Evolutionary conservation across 2,797 vertebrate genomes (phyloP).

Genomic region (Halcyon leucocephala): DNA sequence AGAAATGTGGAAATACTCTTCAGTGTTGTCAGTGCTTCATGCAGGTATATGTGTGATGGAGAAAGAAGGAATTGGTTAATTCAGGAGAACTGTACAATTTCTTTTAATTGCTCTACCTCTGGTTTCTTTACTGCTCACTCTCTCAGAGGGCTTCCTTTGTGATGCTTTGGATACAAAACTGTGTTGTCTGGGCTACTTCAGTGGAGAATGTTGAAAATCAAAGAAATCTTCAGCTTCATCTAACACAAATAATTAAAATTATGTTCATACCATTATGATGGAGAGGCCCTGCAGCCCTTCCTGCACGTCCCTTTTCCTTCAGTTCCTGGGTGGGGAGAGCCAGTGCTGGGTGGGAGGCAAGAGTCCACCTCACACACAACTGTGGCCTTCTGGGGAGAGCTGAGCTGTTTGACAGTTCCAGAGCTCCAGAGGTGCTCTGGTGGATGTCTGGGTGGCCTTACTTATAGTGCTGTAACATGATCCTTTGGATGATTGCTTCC

Average conservation of each 20-base stretch:
- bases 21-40: not conserved
- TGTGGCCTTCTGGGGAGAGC: not conserved
- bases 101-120: not conserved
- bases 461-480: accelerated
- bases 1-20: not conserved
- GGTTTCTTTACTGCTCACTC: not conserved
- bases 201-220: not conserved
- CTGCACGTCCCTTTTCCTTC: not conserved
- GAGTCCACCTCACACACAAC: not conserved
- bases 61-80: not conserved
- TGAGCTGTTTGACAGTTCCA: not conserved
- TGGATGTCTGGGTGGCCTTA: not conserved
- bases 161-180: not conserved
- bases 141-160: not conserved
- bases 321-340: not conserved
- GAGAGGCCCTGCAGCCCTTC: not conserved
- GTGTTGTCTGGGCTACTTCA: not conserved
- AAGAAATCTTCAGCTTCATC: not conserved
- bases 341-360: not conserved
- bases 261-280: not conserved
- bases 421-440: not conserved
- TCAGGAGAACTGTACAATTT: not conserved
- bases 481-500: not conserved
- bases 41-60: not conserved
- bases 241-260: not conserved